Evolutionary conservation across 2,888 invertebrate genomes (phyloP).

Genomic region (Melangyna quadrimaculata): DNA sequence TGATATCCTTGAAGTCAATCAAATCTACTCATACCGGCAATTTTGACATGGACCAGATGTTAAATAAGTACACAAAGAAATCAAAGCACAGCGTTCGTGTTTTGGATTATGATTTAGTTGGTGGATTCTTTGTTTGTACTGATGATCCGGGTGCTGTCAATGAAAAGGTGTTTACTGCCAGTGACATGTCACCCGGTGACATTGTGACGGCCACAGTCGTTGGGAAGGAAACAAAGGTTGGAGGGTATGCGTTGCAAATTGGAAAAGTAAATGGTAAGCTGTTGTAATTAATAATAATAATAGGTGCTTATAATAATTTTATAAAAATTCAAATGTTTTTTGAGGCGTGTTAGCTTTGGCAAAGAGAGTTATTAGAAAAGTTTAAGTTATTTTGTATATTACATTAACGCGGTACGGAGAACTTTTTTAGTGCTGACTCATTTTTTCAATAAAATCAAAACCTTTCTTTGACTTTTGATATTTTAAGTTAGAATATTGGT

Average conservation of each 20-base stretch:
- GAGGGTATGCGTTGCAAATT: constrained; percentile 82
- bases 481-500: no score
- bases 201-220: constrained; percentile 82
- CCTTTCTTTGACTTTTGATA: no score
- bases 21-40: constrained; percentile 78
- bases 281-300: no score
- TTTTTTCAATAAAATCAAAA: no score
- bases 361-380: no score
- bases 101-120: constrained; percentile 85
- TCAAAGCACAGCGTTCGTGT: constrained; percentile 83
- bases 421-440: no score
- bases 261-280: constrained; percentile 83
- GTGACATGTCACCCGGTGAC: constrained; percentile 83
- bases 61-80: constrained; percentile 79
- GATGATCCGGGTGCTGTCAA: constrained; percentile 83
- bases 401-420: no score
- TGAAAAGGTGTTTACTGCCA: constrained; percentile 83
- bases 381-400: no score
- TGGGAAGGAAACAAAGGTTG: constrained; percentile 81
- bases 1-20: constrained; percentile 78
- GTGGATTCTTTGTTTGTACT: constrained; percentile 86
- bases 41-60: constrained; percentile 79
- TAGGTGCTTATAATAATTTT: no score
- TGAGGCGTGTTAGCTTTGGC: no score
- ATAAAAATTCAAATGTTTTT: no score